phyloP scores from a whole-genome alignment of 2,888 invertebrate species.

The Leucophenga montana region DNA sequence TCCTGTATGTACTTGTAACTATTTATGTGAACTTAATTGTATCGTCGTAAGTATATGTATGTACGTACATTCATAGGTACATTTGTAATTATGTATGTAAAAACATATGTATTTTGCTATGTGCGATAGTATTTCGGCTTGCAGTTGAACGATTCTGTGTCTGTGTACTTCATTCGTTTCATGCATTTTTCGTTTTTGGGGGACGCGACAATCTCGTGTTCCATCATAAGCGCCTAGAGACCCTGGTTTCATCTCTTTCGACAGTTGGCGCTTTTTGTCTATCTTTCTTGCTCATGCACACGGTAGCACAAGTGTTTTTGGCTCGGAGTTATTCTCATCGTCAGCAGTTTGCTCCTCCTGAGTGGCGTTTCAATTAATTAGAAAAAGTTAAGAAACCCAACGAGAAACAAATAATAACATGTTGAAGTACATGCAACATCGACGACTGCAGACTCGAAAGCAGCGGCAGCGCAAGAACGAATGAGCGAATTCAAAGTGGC shows the following conservation, averaged over 20 bases:
- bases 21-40: no score
- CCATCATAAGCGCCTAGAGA: conserved; percentile 27
- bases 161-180: background rate
- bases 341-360: conserved; percentile 56
- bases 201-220: conserved; percentile 26
- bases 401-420: conserved; percentile 67
- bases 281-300: conserved; percentile 31
- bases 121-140: background rate
- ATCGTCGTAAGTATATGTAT: background rate
- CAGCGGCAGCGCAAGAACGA: conserved; percentile 31
- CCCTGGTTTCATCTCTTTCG: background rate
- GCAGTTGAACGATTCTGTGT: background rate
- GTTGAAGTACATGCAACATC: conserved; percentile 61
- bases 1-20: no score
- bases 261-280: conserved; percentile 18
- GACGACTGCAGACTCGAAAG: conserved; percentile 36
- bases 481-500: background rate
- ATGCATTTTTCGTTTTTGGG: background rate
- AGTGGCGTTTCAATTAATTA: conserved; percentile 68
- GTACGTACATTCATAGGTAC: conserved; percentile 23
- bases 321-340: conserved; percentile 39
- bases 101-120: background rate
- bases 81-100: conserved; percentile 36
- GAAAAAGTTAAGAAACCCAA: conserved; percentile 63
- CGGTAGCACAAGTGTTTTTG: conserved; percentile 11